These are phyloP conservation scores for Riparia riparia DNA, from an alignment of 2,113 vertebrate genomes.

Conservation along the genomic window DNA sequence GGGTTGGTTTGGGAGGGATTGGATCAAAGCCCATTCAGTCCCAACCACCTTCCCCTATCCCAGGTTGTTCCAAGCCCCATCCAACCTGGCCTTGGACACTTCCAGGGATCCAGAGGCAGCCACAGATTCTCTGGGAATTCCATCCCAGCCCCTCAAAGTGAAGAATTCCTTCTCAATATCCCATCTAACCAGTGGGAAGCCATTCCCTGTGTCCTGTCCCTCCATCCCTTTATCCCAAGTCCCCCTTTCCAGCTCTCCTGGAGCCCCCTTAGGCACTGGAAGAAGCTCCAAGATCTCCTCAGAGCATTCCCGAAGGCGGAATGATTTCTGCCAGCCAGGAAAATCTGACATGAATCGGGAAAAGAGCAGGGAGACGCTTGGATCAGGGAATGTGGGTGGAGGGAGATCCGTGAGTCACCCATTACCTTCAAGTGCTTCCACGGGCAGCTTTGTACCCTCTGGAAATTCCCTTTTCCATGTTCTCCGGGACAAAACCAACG, in stretches of 20 bases:
- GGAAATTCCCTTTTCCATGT: neutral
- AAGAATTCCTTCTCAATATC: neutral
- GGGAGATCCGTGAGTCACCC: neutral
- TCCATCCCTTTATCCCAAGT: neutral
- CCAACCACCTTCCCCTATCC: fast-evolving
- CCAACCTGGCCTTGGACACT: neutral
- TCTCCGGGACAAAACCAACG: neutral
- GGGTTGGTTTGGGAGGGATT: neutral
- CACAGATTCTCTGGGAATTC: neutral
- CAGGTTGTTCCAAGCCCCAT: fast-evolving
- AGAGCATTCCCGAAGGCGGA: neutral
- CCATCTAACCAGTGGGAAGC: neutral
- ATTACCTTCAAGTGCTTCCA: neutral
- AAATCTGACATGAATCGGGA: fast-evolving
- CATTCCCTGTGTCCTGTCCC: neutral
- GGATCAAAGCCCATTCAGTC: neutral
- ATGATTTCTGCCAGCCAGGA: neutral
- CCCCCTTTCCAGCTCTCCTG: neutral
- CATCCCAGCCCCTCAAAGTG: neutral
- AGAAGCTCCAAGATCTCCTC: neutral
- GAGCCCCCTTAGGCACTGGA: no score
- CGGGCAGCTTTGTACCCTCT: neutral
- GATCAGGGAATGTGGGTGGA: neutral
- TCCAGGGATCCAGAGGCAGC: neutral
- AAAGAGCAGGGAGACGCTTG: fast-evolving